Percentiles rank a stretch among this genome's conserved stretches.
Evolutionary conservation across 2,797 vertebrate species (phyloP).

Genomic region (Meriones psammophilus): DNA sequence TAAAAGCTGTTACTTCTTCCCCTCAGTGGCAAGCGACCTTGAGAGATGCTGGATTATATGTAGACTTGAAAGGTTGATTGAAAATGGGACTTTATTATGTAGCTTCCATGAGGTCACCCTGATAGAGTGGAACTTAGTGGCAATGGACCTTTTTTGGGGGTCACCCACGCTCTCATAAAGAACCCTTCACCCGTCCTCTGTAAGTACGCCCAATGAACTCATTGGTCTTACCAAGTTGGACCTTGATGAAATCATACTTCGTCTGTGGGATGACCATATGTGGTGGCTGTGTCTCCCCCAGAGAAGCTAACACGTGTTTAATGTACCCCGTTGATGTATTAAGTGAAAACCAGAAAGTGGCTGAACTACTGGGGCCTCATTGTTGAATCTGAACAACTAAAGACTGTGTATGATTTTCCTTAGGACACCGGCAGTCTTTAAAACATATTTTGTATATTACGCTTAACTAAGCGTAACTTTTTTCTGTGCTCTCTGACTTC

Average conservation of each 20-base stretch:
- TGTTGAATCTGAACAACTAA: constrained; percentile 48
- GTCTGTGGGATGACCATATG: not conserved
- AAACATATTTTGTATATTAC: constrained; percentile 64
- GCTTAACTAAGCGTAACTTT: constrained; percentile 72
- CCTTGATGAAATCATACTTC: not conserved
- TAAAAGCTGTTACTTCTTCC: not conserved
- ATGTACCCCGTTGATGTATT: not conserved
- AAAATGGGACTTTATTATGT: not conserved
- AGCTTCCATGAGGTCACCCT: not conserved
- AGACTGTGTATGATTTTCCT: constrained; percentile 21
- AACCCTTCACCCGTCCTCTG: not conserved
- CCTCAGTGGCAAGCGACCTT: not conserved
- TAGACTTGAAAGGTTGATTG: not conserved
- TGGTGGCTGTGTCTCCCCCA: not conserved
- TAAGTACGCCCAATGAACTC: not conserved
- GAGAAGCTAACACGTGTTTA: not conserved
- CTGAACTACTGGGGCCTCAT: constrained; percentile 56
- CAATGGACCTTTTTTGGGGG: not conserved
- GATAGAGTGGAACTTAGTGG: not conserved
- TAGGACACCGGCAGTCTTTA: constrained; percentile 53
- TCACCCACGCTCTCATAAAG: not conserved
- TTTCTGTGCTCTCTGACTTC: constrained; percentile 63
- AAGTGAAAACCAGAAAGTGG: not conserved
- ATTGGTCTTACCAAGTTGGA: not conserved
- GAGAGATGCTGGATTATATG: not conserved